These are phyloP conservation scores for Xenopus laevis DNA, from an alignment of 2,113 vertebrate genomes.

Conservation along the genomic window DNA sequence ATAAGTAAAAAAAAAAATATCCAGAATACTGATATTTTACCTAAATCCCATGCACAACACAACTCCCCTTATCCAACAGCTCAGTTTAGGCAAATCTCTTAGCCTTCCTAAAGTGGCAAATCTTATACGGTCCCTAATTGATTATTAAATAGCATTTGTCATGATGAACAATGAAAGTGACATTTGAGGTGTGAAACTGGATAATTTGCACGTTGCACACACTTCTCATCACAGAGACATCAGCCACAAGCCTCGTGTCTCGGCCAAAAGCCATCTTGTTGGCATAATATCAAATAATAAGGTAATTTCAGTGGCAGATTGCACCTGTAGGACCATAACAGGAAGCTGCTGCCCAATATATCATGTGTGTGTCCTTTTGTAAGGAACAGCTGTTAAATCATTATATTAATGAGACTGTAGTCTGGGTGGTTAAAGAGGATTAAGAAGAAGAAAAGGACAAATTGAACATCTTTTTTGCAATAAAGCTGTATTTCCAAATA, in stretches of 20 bases:
- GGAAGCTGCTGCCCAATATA: constrained; percentile 9
- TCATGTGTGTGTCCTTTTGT: constrained; percentile 13
- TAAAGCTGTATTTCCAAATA: too few relatives aligned
- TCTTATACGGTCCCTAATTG: constrained; percentile 15
- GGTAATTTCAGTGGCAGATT: constrained; percentile 16
- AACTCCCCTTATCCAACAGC: too few relatives aligned
- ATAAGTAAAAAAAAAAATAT: too few relatives aligned
- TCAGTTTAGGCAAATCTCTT: too few relatives aligned
- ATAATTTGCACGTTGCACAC: constrained; percentile 11
- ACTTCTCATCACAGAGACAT: not conserved
- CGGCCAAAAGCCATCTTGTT: constrained; percentile 26
- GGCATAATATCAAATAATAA: constrained; percentile 20
- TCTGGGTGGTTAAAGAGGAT: not conserved
- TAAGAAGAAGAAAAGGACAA: not conserved
- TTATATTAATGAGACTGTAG: constrained; percentile 14
- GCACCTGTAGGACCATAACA: not conserved
- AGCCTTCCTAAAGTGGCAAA: not conserved
- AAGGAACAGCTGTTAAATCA: constrained; percentile 21
- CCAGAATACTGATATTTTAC: too few relatives aligned
- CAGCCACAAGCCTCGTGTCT: not conserved
- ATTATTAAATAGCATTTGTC: constrained; percentile 13
- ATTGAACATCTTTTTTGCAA: too few relatives aligned
- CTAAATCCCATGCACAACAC: too few relatives aligned
- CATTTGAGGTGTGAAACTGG: constrained; percentile 16
- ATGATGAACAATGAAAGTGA: constrained; percentile 31